phyloP scores from a whole-genome alignment of 2,797 vertebrate species.

The Sylvia borin region DNA sequence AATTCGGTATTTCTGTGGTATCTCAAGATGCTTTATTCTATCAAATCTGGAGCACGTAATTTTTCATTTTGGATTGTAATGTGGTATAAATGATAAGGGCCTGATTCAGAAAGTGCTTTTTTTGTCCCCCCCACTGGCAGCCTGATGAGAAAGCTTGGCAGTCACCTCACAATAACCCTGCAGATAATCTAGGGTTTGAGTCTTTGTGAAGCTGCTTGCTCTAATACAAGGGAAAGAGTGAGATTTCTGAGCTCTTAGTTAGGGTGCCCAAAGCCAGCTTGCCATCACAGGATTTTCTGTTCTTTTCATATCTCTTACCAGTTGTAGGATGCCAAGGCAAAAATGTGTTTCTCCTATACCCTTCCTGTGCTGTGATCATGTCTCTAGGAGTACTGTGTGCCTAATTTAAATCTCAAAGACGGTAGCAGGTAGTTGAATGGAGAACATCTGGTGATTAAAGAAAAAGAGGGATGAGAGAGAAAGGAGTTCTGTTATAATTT shows the following conservation, averaged over 20 bases:
- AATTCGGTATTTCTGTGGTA: slow-evolving; percentile 64
- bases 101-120: slow-evolving; percentile 52
- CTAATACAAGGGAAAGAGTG: not conserved
- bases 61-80: slow-evolving; percentile 75
- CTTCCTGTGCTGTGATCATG: not conserved
- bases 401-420: not conserved
- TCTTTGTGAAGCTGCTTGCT: slow-evolving; percentile 18
- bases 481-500: not conserved
- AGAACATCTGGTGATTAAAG: not conserved
- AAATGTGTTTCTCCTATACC: not conserved
- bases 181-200: slow-evolving; percentile 64
- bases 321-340: not conserved
- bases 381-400: not conserved
- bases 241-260: slow-evolving; percentile 39
- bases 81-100: slow-evolving; percentile 69
- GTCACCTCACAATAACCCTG: slow-evolving; percentile 64
- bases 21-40: slow-evolving; percentile 72
- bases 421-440: not conserved
- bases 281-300: slow-evolving; percentile 1
- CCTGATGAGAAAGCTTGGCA: slow-evolving; percentile 13
- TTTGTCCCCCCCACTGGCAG: not conserved
- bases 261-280: not conserved
- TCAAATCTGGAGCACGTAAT: slow-evolving; percentile 68
- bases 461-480: not conserved
- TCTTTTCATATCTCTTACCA: not conserved